Evolutionary conservation across 2,113 vertebrate genomes (phyloP), one percentile per base, ranked within the genome.

Genomic region (Oreochromis aureus): DNA sequence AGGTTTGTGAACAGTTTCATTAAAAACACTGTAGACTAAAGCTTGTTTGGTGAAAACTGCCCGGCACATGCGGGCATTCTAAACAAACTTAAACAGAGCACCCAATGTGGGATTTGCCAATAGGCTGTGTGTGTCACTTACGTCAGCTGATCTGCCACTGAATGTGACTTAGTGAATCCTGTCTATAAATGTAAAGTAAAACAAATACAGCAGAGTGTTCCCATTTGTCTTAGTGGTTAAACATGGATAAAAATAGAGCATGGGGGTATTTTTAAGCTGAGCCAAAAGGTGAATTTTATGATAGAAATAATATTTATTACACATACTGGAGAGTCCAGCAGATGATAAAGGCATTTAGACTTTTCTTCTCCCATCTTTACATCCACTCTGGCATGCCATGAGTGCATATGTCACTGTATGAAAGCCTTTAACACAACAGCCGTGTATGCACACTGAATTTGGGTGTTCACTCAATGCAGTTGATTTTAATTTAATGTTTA

Each of bases 321-420:
- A 22, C 11, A 24, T 36, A 11, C 16, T n/a, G 15, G 30, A 19
- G 16, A 58, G 56, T 61, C 15, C 27, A 61, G 58, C 27, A 61
- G 27, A 5, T 32, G 58, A 61, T 59, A 16, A 59, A 61, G 15
- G 15, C 3, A 0, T 46, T 27, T 27, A 73, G 13, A 27, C 22
- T 11, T 48, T 46, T 10, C 7, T 73, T n/a, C 41, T 73, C 22
- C 18, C 41, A 83, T 82, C 2, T 69, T 82, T 39, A 83, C 7
- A 1, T 0, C 3, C 7, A 22, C 10, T 66, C 19, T 19, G 0
- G 2, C 15, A 51, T 24, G n/a, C 15, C 48, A 53, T 2, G 44
- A 53, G 19, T 54, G 2, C 24, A 39, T 34, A 1, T 61, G 5
- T 61, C 27, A 18, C 32, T 71, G 66, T 55, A 15, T 30, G 12